Evolutionary conservation across 2,113 vertebrate genomes (phyloP).

Genomic region (Callipepla squamata): DNA sequence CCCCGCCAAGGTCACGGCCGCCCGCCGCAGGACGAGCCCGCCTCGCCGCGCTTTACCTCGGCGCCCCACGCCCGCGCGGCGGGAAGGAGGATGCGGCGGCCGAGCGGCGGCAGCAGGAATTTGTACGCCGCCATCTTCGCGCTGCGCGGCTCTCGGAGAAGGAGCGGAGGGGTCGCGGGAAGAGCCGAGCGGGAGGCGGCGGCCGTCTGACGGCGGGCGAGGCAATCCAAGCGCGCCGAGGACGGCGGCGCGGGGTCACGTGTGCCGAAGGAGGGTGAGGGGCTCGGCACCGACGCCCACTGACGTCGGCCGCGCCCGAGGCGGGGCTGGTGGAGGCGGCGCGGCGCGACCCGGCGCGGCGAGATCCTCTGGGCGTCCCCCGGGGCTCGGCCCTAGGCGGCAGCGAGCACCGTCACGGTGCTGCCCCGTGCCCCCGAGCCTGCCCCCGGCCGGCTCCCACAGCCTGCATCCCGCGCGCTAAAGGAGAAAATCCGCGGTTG

Average conservation of each 20-base stretch:
- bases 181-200: not conserved
- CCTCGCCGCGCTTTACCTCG: slow-evolving; percentile 51
- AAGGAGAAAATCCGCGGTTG: no score
- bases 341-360: no score
- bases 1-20: not conserved
- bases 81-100: slow-evolving; percentile 16
- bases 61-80: not conserved
- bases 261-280: not conserved
- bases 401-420: no score
- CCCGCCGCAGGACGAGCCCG: not conserved
- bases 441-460: no score
- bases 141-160: not conserved
- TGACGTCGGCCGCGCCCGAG: not conserved
- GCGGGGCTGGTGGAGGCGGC: not conserved
- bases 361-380: no score
- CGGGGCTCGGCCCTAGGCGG: not conserved
- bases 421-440: not conserved
- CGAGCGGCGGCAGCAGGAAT: not conserved
- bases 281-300: slow-evolving; percentile 10
- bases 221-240: no score
- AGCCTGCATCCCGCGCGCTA: not conserved
- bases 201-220: not conserved
- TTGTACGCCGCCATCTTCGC: slow-evolving; percentile 73
- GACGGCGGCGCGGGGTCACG: no score
- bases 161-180: not conserved